phyloP scores from a whole-genome alignment of 1,140 invertebrate genomes.

The Ceratitis capitata region DNA sequence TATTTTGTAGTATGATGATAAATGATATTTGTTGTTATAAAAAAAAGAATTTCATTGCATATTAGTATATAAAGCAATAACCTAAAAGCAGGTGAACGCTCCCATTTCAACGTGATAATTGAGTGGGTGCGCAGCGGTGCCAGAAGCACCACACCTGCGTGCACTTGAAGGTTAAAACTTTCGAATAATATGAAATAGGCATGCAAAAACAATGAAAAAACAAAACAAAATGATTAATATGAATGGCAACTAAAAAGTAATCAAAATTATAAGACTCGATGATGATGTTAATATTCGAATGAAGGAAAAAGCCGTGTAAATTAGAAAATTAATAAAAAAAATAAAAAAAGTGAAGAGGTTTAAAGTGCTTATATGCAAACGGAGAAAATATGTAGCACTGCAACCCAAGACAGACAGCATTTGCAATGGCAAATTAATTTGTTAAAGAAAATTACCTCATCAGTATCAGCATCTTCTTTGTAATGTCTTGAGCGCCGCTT shows the following conservation, averaged over 20 bases:
- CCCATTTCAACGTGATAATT: no score
- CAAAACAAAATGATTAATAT: slow-evolving; percentile 7
- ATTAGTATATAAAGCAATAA: slow-evolving; percentile 15
- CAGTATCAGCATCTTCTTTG: slow-evolving; percentile 60
- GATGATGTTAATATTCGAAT: neutral
- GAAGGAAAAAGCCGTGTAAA: slow-evolving; percentile 15
- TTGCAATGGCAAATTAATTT: neutral
- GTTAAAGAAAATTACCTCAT: slow-evolving; percentile 53
- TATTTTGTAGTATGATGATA: no score
- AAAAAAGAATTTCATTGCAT: no score
- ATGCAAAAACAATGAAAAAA: neutral
- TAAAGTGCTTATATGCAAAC: neutral
- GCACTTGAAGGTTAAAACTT: neutral
- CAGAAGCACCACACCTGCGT: neutral
- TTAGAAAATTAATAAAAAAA: neutral
- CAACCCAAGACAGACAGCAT: neutral
- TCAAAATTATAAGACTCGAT: neutral
- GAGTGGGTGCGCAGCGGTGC: neutral
- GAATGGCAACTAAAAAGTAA: slow-evolving; percentile 31
- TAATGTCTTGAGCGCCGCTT: slow-evolving; percentile 61
- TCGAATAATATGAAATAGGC: neutral
- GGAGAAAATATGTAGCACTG: neutral
- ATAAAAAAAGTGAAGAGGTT: neutral
- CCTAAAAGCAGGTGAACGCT: no score
- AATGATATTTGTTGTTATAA: no score